Base-by-base conservation (phyloP, 2,888 invertebrate species). In the Branchipolynoe longqiensis region DNA sequence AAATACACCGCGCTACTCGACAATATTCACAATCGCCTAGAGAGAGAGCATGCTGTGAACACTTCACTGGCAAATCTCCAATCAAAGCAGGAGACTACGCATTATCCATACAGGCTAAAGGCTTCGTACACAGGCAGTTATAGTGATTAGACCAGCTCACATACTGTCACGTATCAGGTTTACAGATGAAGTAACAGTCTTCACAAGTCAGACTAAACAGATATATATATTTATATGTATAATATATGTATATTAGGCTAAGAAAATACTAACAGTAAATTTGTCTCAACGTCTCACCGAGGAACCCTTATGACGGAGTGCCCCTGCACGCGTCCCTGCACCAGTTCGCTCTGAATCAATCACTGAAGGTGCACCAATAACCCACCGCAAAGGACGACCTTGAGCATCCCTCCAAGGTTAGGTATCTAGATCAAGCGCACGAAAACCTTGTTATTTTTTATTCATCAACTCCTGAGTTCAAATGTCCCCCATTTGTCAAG, bases 211-310 rank as follows among this genome's bases (percentile, higher is more conserved):
- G 12, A 36, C 36, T 33, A 36, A 4, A 33, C 1, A 69, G 69
- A 25, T 36, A 69, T 33, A 69, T 69, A n/a, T 33, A 69, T 33
- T 22, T 12, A 69, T 69, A 69, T 33, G 36, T 14, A 33, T 69
- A 25, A 28, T 62, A 62, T 62, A 18, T 48, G 18, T 18, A 48
- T 48, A 48, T 48, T 1, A 18, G 36, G 69, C 69, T 69, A 38
- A n/a, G 69, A 69, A 69, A 69, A 69, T 69, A 69, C 69, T 33
- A 69, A 48, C 48, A 62, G 62, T 69, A 36, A 14, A 69, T 69
- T 69, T 38, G 38, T 69, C 69, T 69, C 38, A 6, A 69, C 69
- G 38, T 18, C 8, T 12, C 8, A 48, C 48, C 8, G 48, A 18
- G 48, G 18, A 48, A 18, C 48, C 18, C 8, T 48, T 18, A 48